Evolutionary conservation across 2,888 invertebrate species (phyloP).

Genomic region (Ommatoiulus sabulosus): DNA sequence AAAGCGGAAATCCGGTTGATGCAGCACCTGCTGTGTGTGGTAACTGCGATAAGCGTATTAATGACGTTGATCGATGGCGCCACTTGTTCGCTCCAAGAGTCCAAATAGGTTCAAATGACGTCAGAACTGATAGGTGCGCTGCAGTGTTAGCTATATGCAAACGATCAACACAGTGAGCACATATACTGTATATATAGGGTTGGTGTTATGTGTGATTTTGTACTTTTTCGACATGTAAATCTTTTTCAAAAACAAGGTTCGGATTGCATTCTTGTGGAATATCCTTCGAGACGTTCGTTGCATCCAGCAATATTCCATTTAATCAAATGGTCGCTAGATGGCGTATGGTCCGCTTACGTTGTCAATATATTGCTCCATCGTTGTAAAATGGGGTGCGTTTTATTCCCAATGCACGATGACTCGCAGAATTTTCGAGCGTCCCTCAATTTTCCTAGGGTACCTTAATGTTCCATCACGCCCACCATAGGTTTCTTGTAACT

Average conservation of each 20-base stretch:
- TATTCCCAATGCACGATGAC: neutral
- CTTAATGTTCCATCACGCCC: slow-evolving; percentile 15
- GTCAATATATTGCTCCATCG: neutral
- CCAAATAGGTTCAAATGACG: neutral
- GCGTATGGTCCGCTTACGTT: neutral
- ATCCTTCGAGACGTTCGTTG: too few relatives aligned
- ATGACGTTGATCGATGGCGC: neutral
- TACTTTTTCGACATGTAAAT: too few relatives aligned
- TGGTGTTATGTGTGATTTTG: too few relatives aligned
- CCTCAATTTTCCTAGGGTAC: neutral
- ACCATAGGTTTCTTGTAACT: neutral
- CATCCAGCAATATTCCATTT: neutral
- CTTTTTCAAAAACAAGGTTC: too few relatives aligned
- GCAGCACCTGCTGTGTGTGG: slow-evolving; percentile 14
- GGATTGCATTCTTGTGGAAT: too few relatives aligned
- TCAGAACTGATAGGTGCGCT: neutral
- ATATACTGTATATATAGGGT: too few relatives aligned
- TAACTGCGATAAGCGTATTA: neutral
- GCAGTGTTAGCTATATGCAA: too few relatives aligned
- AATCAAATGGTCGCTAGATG: neutral
- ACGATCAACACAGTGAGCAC: too few relatives aligned
- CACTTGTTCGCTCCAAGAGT: neutral
- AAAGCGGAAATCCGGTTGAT: slow-evolving; percentile 11
- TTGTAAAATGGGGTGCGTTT: neutral
- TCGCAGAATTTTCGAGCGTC: neutral